Conservation (phyloP, 2,888 invertebrate species). For the Lydus trimaculatus region DNA sequence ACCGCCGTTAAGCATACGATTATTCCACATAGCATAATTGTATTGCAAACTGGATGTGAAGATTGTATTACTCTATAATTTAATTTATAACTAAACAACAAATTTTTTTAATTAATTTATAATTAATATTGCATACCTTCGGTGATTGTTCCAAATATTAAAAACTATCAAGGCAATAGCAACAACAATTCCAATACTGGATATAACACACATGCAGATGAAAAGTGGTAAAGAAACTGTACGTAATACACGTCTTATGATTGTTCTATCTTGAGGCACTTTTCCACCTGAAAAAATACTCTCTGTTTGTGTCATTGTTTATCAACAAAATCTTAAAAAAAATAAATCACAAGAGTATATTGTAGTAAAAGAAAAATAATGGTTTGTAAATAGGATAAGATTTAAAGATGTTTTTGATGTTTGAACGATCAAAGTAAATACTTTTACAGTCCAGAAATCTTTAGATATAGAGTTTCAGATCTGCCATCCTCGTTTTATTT, state of each 20-base stretch:
- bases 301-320: neutral
- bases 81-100: neutral
- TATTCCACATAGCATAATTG: slow-evolving; percentile 93
- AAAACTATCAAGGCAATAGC: slow-evolving; percentile 89
- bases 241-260: slow-evolving; percentile 82
- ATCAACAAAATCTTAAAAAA: neutral
- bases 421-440: slow-evolving; percentile 4
- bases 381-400: neutral
- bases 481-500: too few species aligned
- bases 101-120: slow-evolving; percentile 7
- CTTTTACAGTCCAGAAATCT: neutral
- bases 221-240: slow-evolving; percentile 91
- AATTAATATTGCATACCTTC: slow-evolving; percentile 71
- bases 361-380: too few species aligned
- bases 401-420: neutral
- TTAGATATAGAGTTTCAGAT: neutral
- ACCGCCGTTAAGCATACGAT: slow-evolving; percentile 92
- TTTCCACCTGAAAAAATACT: slow-evolving; percentile 74
- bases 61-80: slow-evolving; percentile 87
- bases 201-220: slow-evolving; percentile 91
- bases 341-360: neutral
- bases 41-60: slow-evolving; percentile 98
- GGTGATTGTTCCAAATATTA: slow-evolving; percentile 89
- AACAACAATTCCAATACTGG: slow-evolving; percentile 85
- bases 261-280: slow-evolving; percentile 94